Conservation (phyloP, 2,888 invertebrate genomes). For the Parochlus steinenii region DNA sequence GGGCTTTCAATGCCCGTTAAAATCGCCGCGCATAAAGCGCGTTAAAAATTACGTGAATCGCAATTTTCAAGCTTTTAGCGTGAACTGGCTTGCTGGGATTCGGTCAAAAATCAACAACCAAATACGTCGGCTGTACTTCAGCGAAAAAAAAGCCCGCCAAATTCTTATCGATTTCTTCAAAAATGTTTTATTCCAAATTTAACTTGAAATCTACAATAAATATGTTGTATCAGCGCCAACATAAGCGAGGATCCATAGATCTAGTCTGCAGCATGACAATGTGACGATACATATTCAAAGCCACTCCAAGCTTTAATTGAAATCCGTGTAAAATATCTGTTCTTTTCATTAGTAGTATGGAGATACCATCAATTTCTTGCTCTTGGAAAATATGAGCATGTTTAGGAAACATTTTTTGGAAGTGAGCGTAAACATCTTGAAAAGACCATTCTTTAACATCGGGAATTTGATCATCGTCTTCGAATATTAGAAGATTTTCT, state of each 20-base stretch:
- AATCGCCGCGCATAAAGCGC: no score
- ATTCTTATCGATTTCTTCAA: no score
- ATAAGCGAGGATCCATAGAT: constrained; percentile 39
- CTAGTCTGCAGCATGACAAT: constrained; percentile 68
- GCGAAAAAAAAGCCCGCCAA: no score
- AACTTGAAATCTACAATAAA: no score
- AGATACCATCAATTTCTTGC: constrained; percentile 85
- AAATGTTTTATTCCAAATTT: no score
- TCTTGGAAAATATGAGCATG: constrained; percentile 68
- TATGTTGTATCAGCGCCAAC: no score
- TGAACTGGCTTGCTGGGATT: no score
- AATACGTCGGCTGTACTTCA: no score
- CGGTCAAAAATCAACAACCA: no score
- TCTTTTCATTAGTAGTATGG: constrained; percentile 66
- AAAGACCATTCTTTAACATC: constrained; percentile 70
- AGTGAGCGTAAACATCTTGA: constrained; percentile 67
- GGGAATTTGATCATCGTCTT: constrained; percentile 34
- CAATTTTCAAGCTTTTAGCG: no score
- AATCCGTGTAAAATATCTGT: constrained; percentile 70
- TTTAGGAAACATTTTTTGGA: constrained; percentile 57
- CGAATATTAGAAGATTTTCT: not conserved
- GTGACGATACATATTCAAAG: constrained; percentile 66
- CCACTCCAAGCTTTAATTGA: constrained; percentile 72
- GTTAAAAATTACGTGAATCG: no score
- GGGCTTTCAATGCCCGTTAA: no score